Percentiles rank a stretch among this genome's conserved stretches.
Conservation (phyloP, 2,797 vertebrate genomes). For the Lophotriccus pileatus region DNA sequence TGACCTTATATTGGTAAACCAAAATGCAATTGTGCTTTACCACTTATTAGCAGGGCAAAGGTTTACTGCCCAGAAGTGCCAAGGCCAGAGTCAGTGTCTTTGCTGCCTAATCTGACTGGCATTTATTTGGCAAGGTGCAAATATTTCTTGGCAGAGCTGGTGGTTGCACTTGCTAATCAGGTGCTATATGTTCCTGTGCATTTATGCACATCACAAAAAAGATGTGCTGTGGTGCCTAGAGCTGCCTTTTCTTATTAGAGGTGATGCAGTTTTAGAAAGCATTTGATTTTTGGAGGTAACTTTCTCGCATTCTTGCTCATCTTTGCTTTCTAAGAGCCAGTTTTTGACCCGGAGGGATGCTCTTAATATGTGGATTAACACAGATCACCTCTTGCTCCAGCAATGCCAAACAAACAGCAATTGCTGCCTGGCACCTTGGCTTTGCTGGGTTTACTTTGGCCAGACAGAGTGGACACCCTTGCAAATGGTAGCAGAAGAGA, state of each 20-base stretch:
- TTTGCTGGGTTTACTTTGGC: not conserved
- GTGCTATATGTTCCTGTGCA: not conserved
- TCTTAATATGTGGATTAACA: constrained; percentile 14
- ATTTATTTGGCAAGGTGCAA: constrained; percentile 10
- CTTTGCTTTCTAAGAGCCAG: constrained; percentile 6
- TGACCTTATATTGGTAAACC: not conserved
- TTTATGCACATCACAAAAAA: not conserved
- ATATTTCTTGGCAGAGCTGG: constrained; percentile 9
- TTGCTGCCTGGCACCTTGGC: not conserved
- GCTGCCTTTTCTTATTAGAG: constrained; percentile 31
- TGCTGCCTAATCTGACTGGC: not conserved
- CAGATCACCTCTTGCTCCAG: not conserved
- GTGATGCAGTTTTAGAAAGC: constrained; percentile 31
- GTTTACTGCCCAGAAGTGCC: not conserved
- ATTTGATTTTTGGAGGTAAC: constrained; percentile 20
- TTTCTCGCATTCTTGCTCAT: not conserved
- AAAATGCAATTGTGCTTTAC: not conserved
- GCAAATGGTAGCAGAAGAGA: not conserved
- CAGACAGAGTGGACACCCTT: not conserved
- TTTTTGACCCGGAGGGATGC: not conserved
- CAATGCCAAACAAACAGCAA: not conserved
- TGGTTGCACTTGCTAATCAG: constrained; percentile 1
- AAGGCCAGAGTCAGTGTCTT: not conserved
- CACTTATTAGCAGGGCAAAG: not conserved
- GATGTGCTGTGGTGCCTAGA: not conserved